These are phyloP conservation scores for Cyclargus thomasi DNA, from an alignment of 1,140 invertebrate genomes.

Conservation along the genomic window DNA sequence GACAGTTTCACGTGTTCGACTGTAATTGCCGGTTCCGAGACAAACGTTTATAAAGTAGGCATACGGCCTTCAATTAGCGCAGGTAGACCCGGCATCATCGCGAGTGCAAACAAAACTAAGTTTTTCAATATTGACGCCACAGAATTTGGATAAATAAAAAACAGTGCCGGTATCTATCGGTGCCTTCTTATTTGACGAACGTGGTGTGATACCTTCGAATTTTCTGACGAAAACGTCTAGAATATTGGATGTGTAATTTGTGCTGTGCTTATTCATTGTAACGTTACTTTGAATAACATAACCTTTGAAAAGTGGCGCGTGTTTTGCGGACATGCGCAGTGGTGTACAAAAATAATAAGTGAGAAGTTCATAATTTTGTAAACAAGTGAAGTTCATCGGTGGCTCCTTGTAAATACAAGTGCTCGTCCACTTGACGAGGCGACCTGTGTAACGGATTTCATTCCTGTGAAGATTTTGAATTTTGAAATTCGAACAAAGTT, in stretches of 20 bases:
- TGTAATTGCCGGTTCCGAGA: constrained; percentile 66
- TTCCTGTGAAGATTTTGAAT: constrained; percentile 16
- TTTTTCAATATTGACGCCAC: constrained; percentile 37
- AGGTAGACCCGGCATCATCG: constrained; percentile 63
- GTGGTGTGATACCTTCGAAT: constrained; percentile 19
- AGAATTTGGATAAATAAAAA: constrained; percentile 12
- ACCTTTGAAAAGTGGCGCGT: constrained; percentile 65
- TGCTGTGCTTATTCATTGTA: constrained; percentile 46
- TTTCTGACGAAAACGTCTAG: constrained; percentile 13
- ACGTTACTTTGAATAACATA: constrained; percentile 58
- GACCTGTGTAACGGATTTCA: background rate
- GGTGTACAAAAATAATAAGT: constrained; percentile 59
- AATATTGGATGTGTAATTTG: constrained; percentile 33
- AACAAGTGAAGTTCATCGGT: constrained; percentile 56
- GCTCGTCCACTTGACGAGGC: constrained; percentile 33
- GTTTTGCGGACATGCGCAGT: constrained; percentile 67
- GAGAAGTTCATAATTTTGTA: constrained; percentile 64
- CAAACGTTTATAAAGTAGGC: constrained; percentile 59
- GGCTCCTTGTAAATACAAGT: constrained; percentile 44
- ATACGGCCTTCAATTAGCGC: constrained; percentile 61
- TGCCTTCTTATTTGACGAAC: constrained; percentile 20
- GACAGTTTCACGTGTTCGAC: constrained; percentile 69
- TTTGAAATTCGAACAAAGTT: constrained; percentile 41
- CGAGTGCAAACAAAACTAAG: constrained; percentile 41
- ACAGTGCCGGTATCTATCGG: constrained; percentile 26